Evolutionary conservation across 2,113 vertebrate species (phyloP).

Genomic region (Cheilinus undulatus): DNA sequence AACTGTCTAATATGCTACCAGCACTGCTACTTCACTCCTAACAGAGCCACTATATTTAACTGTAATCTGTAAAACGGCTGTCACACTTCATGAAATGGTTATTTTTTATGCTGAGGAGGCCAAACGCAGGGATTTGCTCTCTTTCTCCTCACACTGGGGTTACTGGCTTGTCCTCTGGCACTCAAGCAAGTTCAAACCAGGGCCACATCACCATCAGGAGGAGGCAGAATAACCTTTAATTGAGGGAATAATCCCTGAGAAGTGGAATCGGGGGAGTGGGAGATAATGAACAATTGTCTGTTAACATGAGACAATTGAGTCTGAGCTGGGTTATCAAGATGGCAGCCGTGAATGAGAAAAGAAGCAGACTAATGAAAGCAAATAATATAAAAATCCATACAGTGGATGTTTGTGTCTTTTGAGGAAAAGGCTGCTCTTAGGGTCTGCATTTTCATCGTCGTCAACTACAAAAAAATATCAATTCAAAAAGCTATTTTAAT

Average conservation of each 20-base stretch:
- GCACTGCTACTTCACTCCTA: conserved; percentile 41
- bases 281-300: conserved; percentile 76
- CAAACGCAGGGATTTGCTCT: conserved; percentile 48
- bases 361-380: conserved; percentile 40
- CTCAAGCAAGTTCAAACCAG: conserved; percentile 67
- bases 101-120: conserved; percentile 49
- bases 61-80: conserved; percentile 51
- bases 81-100: conserved; percentile 54
- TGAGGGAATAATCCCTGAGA: conserved; percentile 69
- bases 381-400: conserved; percentile 38
- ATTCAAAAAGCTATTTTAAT: too few relatives aligned
- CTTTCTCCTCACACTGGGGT: conserved; percentile 47
- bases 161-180: conserved; percentile 52
- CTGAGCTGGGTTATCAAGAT: conserved; percentile 60
- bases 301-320: conserved; percentile 71
- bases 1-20: conserved; percentile 13
- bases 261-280: conserved; percentile 55
- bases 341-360: conserved; percentile 37
- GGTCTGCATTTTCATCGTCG: too few relatives aligned
- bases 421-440: too few relatives aligned
- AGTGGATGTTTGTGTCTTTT: background rate
- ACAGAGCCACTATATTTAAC: conserved; percentile 53
- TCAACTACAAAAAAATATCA: too few relatives aligned
- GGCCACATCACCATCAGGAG: conserved; percentile 60
- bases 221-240: conserved; percentile 74